Percentiles rank a stretch among this genome's conserved stretches.
Conservation (phyloP, 2,113 vertebrate species). For the Grammomys surdaster region DNA sequence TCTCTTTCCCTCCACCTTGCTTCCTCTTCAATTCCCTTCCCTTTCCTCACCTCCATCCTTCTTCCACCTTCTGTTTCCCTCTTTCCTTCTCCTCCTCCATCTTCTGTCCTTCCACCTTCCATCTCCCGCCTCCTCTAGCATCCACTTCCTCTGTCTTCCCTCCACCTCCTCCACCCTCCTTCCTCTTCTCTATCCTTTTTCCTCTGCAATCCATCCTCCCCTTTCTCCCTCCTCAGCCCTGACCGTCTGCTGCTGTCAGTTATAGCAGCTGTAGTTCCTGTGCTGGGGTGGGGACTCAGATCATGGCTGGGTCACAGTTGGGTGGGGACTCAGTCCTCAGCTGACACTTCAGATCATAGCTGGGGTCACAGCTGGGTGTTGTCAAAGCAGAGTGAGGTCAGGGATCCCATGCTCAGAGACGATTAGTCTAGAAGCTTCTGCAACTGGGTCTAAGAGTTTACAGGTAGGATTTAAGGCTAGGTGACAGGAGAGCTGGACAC, state of each 20-base stretch:
- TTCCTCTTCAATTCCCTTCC: too few relatives aligned
- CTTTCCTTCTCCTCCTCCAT: not conserved
- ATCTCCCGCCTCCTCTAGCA: not conserved
- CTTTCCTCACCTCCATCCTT: not conserved
- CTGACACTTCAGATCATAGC: not conserved
- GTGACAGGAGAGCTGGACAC: not conserved
- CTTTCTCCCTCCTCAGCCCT: too few relatives aligned
- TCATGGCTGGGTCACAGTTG: not conserved
- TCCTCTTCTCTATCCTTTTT: not conserved
- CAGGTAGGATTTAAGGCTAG: not conserved
- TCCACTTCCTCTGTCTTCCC: not conserved
- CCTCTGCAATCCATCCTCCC: not conserved
- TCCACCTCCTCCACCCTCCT: not conserved
- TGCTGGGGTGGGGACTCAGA: not conserved
- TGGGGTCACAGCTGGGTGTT: too few relatives aligned
- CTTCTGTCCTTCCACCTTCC: too few relatives aligned
- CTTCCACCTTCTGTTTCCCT: not conserved
- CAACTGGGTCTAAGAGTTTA: not conserved
- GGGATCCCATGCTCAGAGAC: not conserved
- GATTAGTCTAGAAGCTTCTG: not conserved
- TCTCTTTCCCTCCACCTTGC: not conserved
- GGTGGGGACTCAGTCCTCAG: not conserved
- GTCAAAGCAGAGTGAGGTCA: not conserved
- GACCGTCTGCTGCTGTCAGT: not conserved
- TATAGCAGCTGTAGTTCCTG: fast-evolving